phyloP scores from a whole-genome alignment of 2,113 vertebrate genomes.

The Caranx melampygus region DNA sequence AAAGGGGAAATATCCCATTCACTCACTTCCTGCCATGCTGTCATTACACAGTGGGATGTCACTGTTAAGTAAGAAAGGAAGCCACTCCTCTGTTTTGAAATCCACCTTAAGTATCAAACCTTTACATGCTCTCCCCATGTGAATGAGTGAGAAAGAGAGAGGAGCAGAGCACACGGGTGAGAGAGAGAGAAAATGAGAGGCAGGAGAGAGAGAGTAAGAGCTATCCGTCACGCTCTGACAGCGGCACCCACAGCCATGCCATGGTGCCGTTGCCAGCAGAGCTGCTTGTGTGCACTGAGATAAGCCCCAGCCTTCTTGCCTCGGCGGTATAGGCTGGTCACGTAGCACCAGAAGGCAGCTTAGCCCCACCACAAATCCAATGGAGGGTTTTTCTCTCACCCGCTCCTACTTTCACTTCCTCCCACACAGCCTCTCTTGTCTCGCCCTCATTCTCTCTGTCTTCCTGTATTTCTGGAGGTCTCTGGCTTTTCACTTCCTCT shows the following conservation, averaged over 20 bases:
- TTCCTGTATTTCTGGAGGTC: slow-evolving; percentile 13
- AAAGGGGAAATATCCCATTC: slow-evolving; percentile 25
- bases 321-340: slow-evolving; percentile 64
- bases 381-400: slow-evolving; percentile 43
- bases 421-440: slow-evolving; percentile 10
- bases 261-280: slow-evolving; percentile 67
- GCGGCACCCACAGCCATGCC: slow-evolving; percentile 69
- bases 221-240: slow-evolving; percentile 65
- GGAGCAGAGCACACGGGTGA: slow-evolving; percentile 3
- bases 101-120: slow-evolving; percentile 37
- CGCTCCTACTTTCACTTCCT: slow-evolving; percentile 23
- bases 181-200: slow-evolving; percentile 35
- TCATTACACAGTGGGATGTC: neutral
- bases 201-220: slow-evolving; percentile 45
- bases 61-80: slow-evolving; percentile 2
- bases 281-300: slow-evolving; percentile 76
- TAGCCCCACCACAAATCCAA: slow-evolving; percentile 66
- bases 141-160: slow-evolving; percentile 9
- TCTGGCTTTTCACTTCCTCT: slow-evolving; percentile 1
- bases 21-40: neutral
- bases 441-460: neutral
- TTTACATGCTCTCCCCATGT: slow-evolving; percentile 9
- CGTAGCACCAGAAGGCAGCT: slow-evolving; percentile 72
- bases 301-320: slow-evolving; percentile 71
- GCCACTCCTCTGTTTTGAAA: slow-evolving; percentile 13